Base-by-base conservation (phyloP, 2,113 vertebrate species). In the Dasyprocta punctata region DNA sequence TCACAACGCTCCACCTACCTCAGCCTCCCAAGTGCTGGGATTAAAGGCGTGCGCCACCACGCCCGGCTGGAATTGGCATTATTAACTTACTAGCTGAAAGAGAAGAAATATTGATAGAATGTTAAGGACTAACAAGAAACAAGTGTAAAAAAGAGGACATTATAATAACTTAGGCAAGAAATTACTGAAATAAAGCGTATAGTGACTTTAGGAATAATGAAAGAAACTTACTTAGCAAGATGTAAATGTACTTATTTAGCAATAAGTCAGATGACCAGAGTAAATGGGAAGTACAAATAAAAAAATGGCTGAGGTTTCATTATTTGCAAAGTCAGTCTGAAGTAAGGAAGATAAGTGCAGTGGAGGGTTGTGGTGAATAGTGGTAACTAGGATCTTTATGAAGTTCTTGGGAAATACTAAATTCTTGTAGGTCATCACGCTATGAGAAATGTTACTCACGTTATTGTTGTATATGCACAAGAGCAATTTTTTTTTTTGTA, bases 221-320 rank as follows among this genome's bases (percentile, higher is more conserved):
- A 93, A 88, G 84, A 94, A 97, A 83, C 90, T 92, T 80, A 78
- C 11, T 85, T 86, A 67, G 73, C 81, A 89, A 92, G 49, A 82
- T 91, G 44, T 86, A 75, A 85, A 83, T 67, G 22, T 61, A 54
- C 33, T 14, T 80, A 71, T 97, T 96, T 97, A 90, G 94, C 80
- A 94, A 49, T 41, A 89, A 95, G 73, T 96, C 96, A 97, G n/a
- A 94, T 97, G 95, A 90, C 60, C 14, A 28, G 84, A 61, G 54
- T 52, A 77, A 56, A 41, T 84, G 49, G 56, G 75, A 80, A 91
- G 41, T 47, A 20, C 5, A 20, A 80, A 63, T 61, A n/a, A 5
- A 92, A n/a, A 97, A 96, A 20, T 90, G 56, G 13, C 88, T 96
- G 87, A 81, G 41, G 77, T 85, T 95, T 96, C 69, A 65, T 75